Evolutionary conservation across 2,113 vertebrate species (phyloP).

Genomic region (Ochotona curzoniae): DNA sequence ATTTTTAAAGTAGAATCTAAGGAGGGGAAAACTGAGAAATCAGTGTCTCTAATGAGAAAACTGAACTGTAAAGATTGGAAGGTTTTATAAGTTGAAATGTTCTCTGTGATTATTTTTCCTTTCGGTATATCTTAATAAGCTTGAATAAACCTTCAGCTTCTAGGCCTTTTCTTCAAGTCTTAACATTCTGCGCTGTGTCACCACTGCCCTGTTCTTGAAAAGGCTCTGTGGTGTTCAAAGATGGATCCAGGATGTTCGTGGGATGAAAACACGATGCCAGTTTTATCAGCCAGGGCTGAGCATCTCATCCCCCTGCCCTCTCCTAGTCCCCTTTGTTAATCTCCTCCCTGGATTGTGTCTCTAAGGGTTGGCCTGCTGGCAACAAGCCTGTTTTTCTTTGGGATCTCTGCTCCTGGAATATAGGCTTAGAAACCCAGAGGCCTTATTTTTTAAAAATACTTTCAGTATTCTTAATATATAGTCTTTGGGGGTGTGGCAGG

Average conservation of each 20-base stretch:
- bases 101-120: constrained; percentile 29
- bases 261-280: not conserved
- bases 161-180: not conserved
- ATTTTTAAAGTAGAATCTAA: constrained; percentile 22
- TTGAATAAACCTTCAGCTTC: not conserved
- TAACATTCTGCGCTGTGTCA: not conserved
- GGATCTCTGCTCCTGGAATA: not conserved
- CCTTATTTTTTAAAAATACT: constrained; percentile 27
- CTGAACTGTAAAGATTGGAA: constrained; percentile 31
- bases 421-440: not conserved
- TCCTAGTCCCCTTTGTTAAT: not conserved
- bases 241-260: not conserved
- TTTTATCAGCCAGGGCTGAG: not conserved
- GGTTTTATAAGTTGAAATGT: constrained; percentile 45
- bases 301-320: not conserved
- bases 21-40: not conserved
- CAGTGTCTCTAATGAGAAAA: constrained; percentile 19
- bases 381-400: not conserved
- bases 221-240: not conserved
- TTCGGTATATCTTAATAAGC: constrained; percentile 9
- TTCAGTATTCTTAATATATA: not conserved
- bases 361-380: not conserved
- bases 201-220: not conserved
- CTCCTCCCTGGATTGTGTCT: not conserved
- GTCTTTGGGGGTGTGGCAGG: no score